A percentile compares a stretch with the other conserved stretches of the same genome.
Conservation (phyloP, 2,888 invertebrate genomes). For the Erannis defoliaria region DNA sequence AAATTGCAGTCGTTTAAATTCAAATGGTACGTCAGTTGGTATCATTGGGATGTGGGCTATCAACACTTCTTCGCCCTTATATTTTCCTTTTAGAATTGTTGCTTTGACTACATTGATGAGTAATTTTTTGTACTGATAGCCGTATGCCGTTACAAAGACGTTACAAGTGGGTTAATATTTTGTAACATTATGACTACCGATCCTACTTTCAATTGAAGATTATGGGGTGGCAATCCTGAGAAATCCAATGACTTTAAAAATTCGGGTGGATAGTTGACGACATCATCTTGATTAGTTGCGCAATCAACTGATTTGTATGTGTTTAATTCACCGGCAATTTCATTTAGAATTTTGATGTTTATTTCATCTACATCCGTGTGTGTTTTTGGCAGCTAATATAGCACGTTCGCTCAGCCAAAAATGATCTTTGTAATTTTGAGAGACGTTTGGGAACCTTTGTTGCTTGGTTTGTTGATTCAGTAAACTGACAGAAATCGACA, state of each 20-base stretch:
- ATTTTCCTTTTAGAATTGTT: conserved; percentile 49
- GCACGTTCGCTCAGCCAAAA: conserved; percentile 48
- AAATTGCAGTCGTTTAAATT: conserved; percentile 43
- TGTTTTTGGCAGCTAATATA: conserved; percentile 38
- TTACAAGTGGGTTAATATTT: conserved; percentile 48
- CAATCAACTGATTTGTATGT: conserved; percentile 54
- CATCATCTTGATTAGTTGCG: conserved; percentile 52
- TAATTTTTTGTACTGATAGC: conserved; percentile 24
- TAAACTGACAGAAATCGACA: conserved; percentile 38
- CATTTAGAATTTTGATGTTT: conserved; percentile 48
- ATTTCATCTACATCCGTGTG: conserved; percentile 44
- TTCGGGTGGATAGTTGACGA: conserved; percentile 54
- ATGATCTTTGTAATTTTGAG: conserved; percentile 36
- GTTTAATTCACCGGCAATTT: conserved; percentile 47
- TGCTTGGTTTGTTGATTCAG: conserved; percentile 32
- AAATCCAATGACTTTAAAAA: conserved; percentile 56
- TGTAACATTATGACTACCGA: conserved; percentile 44
- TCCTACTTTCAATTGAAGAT: conserved; percentile 47
- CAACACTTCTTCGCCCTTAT: conserved; percentile 50
- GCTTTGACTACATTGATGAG: conserved; percentile 45
- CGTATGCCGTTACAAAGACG: conserved; percentile 34
- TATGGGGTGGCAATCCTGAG: conserved; percentile 52
- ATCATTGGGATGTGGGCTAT: conserved; percentile 52
- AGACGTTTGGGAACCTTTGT: conserved; percentile 30
- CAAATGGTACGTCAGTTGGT: conserved; percentile 46